These are phyloP conservation scores for Esox masquinongy DNA, from an alignment of 2,797 vertebrate genomes.

Conservation along the genomic window DNA sequence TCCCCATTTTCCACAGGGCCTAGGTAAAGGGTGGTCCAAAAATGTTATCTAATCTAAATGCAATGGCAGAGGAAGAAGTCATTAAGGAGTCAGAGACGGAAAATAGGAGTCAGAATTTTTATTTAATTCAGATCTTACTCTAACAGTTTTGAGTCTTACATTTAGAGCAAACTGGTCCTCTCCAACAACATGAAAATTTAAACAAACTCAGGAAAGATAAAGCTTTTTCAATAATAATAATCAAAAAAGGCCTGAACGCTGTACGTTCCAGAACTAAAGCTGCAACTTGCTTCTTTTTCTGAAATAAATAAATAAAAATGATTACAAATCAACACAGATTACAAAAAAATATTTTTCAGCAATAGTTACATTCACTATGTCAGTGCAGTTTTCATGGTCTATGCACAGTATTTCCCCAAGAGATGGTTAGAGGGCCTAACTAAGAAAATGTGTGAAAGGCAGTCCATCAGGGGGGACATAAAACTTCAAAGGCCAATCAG, in stretches of 20 bases:
- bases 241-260: background rate
- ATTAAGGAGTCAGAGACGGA: background rate
- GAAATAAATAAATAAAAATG: background rate
- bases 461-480: no score
- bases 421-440: no score
- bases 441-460: no score
- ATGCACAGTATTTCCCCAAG: no score
- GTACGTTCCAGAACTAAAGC: background rate
- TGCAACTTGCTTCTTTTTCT: background rate
- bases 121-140: background rate
- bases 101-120: background rate
- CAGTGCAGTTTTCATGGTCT: background rate
- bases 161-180: background rate
- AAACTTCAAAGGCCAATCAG: no score
- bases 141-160: constrained; percentile 3
- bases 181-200: background rate
- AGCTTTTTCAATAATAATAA: background rate
- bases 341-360: no score
- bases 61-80: background rate
- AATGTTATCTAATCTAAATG: background rate
- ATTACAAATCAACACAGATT: background rate
- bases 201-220: background rate
- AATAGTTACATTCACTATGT: no score
- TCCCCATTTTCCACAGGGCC: constrained; percentile 56
- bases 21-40: background rate